Evolutionary conservation across 2,797 vertebrate genomes (phyloP), one percentile per base, ranked within the genome.

Genomic region (Tokudaia muenninki): DNA sequence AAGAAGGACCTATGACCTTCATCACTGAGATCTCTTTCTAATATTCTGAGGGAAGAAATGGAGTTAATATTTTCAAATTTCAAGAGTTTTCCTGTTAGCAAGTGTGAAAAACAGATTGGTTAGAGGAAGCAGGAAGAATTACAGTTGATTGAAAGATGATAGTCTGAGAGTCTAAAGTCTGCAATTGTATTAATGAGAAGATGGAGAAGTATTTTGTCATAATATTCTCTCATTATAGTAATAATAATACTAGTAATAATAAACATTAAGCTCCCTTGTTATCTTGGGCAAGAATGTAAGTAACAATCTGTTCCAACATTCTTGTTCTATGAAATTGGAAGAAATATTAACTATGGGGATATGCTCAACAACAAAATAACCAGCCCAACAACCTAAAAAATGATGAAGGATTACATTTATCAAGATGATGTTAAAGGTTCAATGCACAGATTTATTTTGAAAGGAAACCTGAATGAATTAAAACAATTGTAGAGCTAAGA

Each of bases 11-110:
- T 89, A 44, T 0, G 55, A 8, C 57, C 8, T 79, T 90, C 55
- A 89, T 24, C 1, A 37, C 50, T 89, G 37, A 13, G 41, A 82
- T 86, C 81, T 91, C 17, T 37, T n/a, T 81, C 21, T 67, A 75
- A 37, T 67, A 74, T 13, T 67, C 4, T 52, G 59, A 89, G 19
- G 19, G 6, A 86, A 94, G 92, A 75, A 13, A 14, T 57, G 8
- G 10, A 77, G 21, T 94, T 91, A 41, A 47, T 57, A 12, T 95
- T 47, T 84, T 13, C 41, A 31, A 12, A 92, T 93, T 91, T 95
- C 83, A 75, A 3, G 55, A 84, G 17, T n/a, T 31, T 77, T 1
- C 0, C 9, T 79, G 3, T 94, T 92, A 80, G 13, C 13, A 52
- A 65, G 52, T 75, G 34, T 41, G 41, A 52, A 90, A 94, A 87